Percentiles rank a stretch among this genome's conserved stretches.
Evolutionary conservation across 2,888 invertebrate genomes (phyloP).

Genomic region (Nomada goodeniana): DNA sequence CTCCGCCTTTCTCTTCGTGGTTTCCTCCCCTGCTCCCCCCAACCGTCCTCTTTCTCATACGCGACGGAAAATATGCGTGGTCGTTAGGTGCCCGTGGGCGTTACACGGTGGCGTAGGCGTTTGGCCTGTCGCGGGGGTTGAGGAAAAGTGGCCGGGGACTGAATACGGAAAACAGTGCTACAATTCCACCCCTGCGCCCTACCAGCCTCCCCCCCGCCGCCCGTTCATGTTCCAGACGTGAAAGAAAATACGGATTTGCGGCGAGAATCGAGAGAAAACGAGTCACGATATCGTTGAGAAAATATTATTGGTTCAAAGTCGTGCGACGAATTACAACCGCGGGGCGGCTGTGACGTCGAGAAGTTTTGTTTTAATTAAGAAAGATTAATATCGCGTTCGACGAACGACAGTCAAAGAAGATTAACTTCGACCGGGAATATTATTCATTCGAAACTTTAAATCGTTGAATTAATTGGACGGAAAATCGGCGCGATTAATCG

Average conservation of each 20-base stretch:
- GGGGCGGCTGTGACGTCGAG: neutral
- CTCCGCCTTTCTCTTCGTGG: neutral
- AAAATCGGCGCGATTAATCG: neutral
- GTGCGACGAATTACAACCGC: neutral
- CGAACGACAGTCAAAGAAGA: too few relatives aligned
- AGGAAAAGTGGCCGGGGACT: slow-evolving; percentile 47
- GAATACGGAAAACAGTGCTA: slow-evolving; percentile 51
- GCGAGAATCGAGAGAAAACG: neutral
- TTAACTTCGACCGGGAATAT: too few relatives aligned
- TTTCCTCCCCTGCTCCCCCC: neutral
- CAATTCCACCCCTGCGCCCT: slow-evolving; percentile 1
- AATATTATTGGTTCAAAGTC: neutral
- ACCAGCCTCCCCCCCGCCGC: neutral
- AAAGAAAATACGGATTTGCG: slow-evolving; percentile 41
- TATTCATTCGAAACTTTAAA: neutral
- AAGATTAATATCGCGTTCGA: too few relatives aligned
- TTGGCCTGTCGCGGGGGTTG: slow-evolving; percentile 74
- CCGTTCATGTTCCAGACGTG: neutral
- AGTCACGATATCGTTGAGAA: neutral
- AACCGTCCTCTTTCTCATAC: neutral
- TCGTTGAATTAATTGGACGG: neutral
- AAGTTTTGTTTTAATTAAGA: neutral
- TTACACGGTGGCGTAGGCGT: slow-evolving; percentile 71
- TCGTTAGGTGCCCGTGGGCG: slow-evolving; percentile 68
- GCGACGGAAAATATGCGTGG: slow-evolving; percentile 31